A percentile compares a stretch with the other conserved stretches of the same genome.
Evolutionary conservation across 1,140 invertebrate species (phyloP).

Genomic region (Atopsyche davidsoni): DNA sequence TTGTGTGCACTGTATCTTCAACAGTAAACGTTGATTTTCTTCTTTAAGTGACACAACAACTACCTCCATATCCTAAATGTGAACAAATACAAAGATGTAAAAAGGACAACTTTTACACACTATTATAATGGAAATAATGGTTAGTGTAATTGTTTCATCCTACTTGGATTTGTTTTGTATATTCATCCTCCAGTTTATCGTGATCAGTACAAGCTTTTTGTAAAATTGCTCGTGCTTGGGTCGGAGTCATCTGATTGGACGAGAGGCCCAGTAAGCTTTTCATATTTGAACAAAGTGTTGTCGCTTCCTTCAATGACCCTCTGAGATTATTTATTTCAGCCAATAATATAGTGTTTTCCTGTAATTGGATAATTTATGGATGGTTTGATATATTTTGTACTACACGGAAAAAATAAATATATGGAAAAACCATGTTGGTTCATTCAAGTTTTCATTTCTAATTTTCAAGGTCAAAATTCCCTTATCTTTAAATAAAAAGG

Average conservation of each 20-base stretch:
- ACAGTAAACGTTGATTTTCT: constrained; percentile 16
- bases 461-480: no score
- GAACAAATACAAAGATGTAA: background rate
- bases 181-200: constrained; percentile 56
- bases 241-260: constrained; percentile 40
- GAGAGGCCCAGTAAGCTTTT: constrained; percentile 62
- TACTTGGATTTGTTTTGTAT: constrained; percentile 50
- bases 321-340: constrained; percentile 68
- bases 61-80: constrained; percentile 18
- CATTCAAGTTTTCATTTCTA: no score
- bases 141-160: background rate
- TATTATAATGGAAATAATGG: background rate
- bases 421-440: no score
- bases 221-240: constrained; percentile 52
- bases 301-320: constrained; percentile 58
- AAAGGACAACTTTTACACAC: background rate
- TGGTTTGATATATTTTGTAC: no score
- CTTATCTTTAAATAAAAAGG: background rate
- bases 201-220: constrained; percentile 54
- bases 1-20: constrained; percentile 17
- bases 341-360: constrained; percentile 72
- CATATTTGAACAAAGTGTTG: constrained; percentile 59
- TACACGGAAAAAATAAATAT: no score
- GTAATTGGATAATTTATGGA: no score
- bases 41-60: constrained; percentile 14